Evolutionary conservation across 2,888 invertebrate genomes (phyloP).

Genomic region (Julus scandinavius): DNA sequence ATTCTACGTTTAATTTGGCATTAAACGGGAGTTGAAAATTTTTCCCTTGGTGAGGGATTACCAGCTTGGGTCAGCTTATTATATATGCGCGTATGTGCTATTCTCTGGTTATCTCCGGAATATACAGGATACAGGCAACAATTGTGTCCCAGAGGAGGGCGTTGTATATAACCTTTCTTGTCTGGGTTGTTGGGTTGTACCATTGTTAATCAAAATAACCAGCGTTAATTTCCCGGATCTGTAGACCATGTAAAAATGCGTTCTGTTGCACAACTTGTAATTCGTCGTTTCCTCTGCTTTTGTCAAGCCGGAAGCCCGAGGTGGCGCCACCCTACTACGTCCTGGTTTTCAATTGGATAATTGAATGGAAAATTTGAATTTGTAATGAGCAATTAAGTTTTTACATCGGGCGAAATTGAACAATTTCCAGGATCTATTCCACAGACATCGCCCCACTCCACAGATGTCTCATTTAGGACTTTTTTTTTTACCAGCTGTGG

Average conservation of each 20-base stretch:
- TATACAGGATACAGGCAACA: background rate
- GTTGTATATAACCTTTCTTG: background rate
- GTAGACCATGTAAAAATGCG: background rate
- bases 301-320: background rate
- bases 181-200: too few species aligned
- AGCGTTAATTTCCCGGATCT: conserved; percentile 19
- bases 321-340: conserved; percentile 1
- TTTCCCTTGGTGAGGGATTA: too few species aligned
- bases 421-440: background rate
- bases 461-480: background rate
- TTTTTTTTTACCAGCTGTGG: background rate
- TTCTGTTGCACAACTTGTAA: background rate
- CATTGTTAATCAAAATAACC: background rate
- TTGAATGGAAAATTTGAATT: background rate
- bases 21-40: too few species aligned
- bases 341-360: conserved; percentile 15
- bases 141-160: background rate
- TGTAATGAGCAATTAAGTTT: background rate
- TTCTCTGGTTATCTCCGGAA: too few species aligned
- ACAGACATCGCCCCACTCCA: too few species aligned
- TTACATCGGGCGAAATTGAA: background rate
- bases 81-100: too few species aligned
- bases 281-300: background rate
- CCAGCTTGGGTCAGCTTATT: background rate
- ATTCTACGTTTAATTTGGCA: too few species aligned